Base-by-base conservation (phyloP, 2,797 vertebrate genomes). In the Cheirogaleus major region DNA sequence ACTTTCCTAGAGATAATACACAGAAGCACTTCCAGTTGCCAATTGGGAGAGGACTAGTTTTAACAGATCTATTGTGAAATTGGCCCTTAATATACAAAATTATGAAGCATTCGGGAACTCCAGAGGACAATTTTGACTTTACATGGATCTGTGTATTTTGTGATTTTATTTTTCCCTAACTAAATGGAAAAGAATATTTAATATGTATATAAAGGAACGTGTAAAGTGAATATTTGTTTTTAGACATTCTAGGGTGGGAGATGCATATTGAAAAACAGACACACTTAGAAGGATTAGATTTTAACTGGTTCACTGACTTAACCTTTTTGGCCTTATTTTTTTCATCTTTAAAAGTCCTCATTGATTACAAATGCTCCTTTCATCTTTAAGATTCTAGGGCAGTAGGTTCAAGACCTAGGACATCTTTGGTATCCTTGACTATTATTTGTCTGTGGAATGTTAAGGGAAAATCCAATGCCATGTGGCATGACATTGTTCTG, bases 1-100 rank as follows among this genome's bases (percentile, higher is more conserved):
- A 2, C 81, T 92, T 94, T 84, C 92, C 90, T n/a, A 57, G 50
- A 95, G 89, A 96, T 96, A 83, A 81, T 85, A 57, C 75, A 89
- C 76, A 93, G 87, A 92, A 95, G 72, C 59, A 27, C 91, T 91
- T 41, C 84, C 89, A 48, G 83, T 94, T 92, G 59, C 89, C 93
- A 48, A 87, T 20, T 93, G 55, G 55, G 50, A 50, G 57, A 96
- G 80, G 45, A 84, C 89, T 78, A 79, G 35, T 92, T 93, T 93
- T 72, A 27, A 95, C 95, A 87, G 69, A 65, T n/a, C 57, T 76
- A 7, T 87, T 86, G 38, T 89, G 69, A 94, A 97, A 78, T 79
- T n/a, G 55, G 41, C 32, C 23, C 35, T 76, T 89, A 82, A 89
- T 96, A 81, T 87, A 17, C 65, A 81, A 89, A 95, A 80, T 95